Base-by-base conservation (phyloP, 2,797 vertebrate genomes). In the Esox masquinongy region DNA sequence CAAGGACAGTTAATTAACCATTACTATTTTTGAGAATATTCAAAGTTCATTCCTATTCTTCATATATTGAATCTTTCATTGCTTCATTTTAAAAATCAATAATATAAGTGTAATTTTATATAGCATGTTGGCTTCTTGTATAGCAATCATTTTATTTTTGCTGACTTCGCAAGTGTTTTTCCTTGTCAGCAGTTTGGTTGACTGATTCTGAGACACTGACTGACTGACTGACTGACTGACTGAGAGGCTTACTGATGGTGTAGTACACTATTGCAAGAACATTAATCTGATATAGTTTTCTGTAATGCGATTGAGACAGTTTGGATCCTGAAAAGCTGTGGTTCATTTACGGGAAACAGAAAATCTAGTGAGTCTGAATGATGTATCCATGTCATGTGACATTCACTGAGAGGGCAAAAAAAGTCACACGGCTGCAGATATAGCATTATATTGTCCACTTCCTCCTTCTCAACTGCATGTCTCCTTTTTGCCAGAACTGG, bases 351-450 rank as follows among this genome's bases (percentile, higher is more conserved):
- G 70, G 22, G 26, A 56, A 61, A 22, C 22, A 24, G 22, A 47
- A 47, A 49, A 4, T 14, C 26, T 50, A 76, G 36, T 81, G 17
- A 63, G 64, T 19, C 16, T 34, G 34, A 29, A 29, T 66, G 26
- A 12, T 3, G 34, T 43, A n/a, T 19, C 31, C 2, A 17, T 59
- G 24, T 70, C 71, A 72, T 47, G 50, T 80, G 73, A 70, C 31
- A 17, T 31, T 26, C 17, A 51, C 39, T 80, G 14, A 16, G 14
- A 16, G 7, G 5, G 63, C 56, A 69, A n/a, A 61, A 49, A 51
- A 68, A 29, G 75, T 88, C 90, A 91, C 87, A 85, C 79, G 87
- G 82, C 72, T 74, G 12, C 53, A 77, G 72, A 77, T 59, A 47
- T 22, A n/a, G 19, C 36, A 9, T 24, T n/a, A 50, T 77, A 68